Percentiles rank a stretch among this genome's conserved stretches.
phyloP scores from a whole-genome alignment of 2,113 vertebrate genomes.

The Mirounga angustirostris region DNA sequence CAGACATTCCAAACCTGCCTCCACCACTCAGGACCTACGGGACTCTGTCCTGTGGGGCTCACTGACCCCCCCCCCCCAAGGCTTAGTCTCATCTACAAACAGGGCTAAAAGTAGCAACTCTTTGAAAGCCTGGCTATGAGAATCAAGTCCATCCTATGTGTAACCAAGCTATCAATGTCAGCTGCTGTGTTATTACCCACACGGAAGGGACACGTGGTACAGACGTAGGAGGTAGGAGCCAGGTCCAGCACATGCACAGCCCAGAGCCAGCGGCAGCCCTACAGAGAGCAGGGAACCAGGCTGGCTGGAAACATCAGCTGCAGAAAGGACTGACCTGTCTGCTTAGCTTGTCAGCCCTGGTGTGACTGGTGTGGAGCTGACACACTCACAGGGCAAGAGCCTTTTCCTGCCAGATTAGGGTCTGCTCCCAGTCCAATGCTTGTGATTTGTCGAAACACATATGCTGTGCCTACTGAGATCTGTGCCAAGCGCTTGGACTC shows the following conservation, averaged over 20 bases:
- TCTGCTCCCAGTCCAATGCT: not conserved
- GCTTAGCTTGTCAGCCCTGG: not conserved
- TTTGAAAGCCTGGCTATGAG: not conserved
- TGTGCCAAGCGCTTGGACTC: not conserved
- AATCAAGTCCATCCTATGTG: not conserved
- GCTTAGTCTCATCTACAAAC: not conserved
- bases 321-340: not conserved
- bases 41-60: not conserved
- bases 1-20: not conserved
- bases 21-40: not conserved
- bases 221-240: not conserved
- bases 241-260: not conserved
- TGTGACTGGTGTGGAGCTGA: fast-evolving
- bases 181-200: not conserved
- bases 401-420: not conserved
- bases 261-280: not conserved
- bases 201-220: fast-evolving
- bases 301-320: not conserved
- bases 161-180: not conserved
- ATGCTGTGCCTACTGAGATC: not conserved
- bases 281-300: fast-evolving
- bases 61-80: not conserved
- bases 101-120: not conserved
- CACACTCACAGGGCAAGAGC: not conserved
- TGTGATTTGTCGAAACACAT: not conserved